These are phyloP conservation scores for Neostethus bicornis DNA, from an alignment of 2,797 vertebrate species.

Conservation along the genomic window DNA sequence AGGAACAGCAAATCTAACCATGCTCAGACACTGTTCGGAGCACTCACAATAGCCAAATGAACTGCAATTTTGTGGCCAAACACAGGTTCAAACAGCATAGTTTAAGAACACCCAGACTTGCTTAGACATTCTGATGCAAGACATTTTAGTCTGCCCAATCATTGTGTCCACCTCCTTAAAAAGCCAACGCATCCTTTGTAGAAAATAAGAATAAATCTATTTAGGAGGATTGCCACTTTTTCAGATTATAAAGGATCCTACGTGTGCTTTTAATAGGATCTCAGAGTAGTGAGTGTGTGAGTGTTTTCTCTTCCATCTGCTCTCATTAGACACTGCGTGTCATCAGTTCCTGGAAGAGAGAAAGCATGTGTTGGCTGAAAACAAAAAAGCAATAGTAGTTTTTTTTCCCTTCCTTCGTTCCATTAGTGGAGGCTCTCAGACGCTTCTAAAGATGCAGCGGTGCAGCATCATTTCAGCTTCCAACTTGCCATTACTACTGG, in stretches of 20 bases:
- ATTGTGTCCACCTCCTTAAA: slow-evolving; percentile 12
- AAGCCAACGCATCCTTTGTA: background rate
- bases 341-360: slow-evolving; percentile 15
- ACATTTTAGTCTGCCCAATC: slow-evolving; percentile 5
- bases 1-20: too few species aligned
- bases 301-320: slow-evolving; percentile 9
- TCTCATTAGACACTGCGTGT: slow-evolving; percentile 35
- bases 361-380: slow-evolving; percentile 10
- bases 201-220: background rate
- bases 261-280: background rate
- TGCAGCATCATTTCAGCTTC: slow-evolving; percentile 41
- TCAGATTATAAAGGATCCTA: background rate
- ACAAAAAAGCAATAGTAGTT: background rate
- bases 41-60: too few species aligned
- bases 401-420: slow-evolving; percentile 11
- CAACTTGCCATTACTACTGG: slow-evolving; percentile 46
- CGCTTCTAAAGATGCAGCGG: slow-evolving; percentile 37
- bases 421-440: slow-evolving; percentile 18
- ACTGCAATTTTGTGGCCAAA: too few species aligned
- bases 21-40: too few species aligned
- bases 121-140: too few species aligned
- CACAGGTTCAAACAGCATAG: too few species aligned
- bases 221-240: background rate
- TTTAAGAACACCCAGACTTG: too few species aligned
- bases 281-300: slow-evolving; percentile 2